Base-by-base conservation (phyloP, 2,888 invertebrate species). In the Andrena haemorrhoa region DNA sequence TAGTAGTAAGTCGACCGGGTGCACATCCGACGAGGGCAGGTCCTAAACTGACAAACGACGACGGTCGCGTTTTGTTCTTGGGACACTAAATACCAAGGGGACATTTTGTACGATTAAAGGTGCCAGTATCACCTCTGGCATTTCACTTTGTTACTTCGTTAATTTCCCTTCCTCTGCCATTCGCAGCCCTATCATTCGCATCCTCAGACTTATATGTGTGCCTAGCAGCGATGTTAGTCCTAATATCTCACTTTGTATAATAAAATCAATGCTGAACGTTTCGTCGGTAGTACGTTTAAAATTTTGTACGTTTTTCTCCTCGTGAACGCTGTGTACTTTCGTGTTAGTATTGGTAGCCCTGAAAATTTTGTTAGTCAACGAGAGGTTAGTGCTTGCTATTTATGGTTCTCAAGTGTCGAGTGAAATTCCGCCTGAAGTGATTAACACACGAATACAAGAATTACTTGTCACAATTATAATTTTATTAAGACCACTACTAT, bases 1-100 rank as follows among this genome's bases (percentile, higher is more conserved):
- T 80, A 64, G 78, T 86, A 84, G 79, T 84, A 86, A 86, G 77
- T 80, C 86, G 79, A 86, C 72, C 47, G 74, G 79, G 75, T 66
- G 82, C 78, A 76, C 70, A 74, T 78, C 82, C 86, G 86, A 86
- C 86, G 86, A 86, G 86, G 86, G 86, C 86, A 86, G 86, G 86
- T 86, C 82, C 61, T 78, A 68, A 56, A 65, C 47, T 72, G 51
- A 78, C 68, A 60, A 69, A 63, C 65, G 47, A 72, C 61, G 53
- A 66, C 56, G 33, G 29, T 58, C 35, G 20, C 23, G 20, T 66
- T 49, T 31, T n/a, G n/a, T 26, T 31, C 51, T 33, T 33, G n/a
- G 61, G 33, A 33, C 16, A 35, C 10, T 23, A 51, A 74, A 47
- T 41, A 20, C 41, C 49, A 16, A 4, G 31, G n/a, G 35, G 31